A percentile compares a stretch with the other conserved stretches of the same genome.
Conservation (phyloP, 2,113 vertebrate species). For the Cynocephalus volans region DNA sequence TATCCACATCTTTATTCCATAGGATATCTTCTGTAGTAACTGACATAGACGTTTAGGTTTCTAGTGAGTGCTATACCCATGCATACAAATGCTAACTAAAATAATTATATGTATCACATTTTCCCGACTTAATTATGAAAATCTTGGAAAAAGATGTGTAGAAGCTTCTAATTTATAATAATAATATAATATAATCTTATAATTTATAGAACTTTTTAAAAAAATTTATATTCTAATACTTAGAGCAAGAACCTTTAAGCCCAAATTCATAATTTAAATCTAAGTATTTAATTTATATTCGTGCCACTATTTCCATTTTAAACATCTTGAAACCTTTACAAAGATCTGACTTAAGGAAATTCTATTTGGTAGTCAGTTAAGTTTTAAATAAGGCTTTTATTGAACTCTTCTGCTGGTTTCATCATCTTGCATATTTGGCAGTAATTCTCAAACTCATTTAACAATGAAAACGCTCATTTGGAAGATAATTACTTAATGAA, state of each 20-base stretch:
- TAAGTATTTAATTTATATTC: conserved; percentile 11
- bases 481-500: conserved; percentile 32
- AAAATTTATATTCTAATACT: background rate
- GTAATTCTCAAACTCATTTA: conserved; percentile 32
- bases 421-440: conserved; percentile 24
- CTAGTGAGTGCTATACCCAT: background rate
- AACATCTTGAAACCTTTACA: conserved; percentile 39
- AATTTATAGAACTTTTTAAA: background rate
- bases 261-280: conserved; percentile 42
- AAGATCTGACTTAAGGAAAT: background rate
- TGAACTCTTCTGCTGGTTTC: background rate
- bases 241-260: background rate
- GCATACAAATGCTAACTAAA: background rate
- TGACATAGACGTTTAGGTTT: background rate
- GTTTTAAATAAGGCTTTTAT: conserved; percentile 48
- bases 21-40: background rate
- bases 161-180: background rate
- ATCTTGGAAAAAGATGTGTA: background rate
- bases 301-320: background rate
- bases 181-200: too few species aligned
- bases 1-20: background rate
- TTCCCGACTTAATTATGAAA: conserved; percentile 8
- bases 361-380: background rate
- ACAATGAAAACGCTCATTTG: background rate
- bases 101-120: background rate